A percentile compares a stretch with the other conserved stretches of the same genome.
phyloP scores from a whole-genome alignment of 2,888 invertebrate species.

The Germaria angustata region DNA sequence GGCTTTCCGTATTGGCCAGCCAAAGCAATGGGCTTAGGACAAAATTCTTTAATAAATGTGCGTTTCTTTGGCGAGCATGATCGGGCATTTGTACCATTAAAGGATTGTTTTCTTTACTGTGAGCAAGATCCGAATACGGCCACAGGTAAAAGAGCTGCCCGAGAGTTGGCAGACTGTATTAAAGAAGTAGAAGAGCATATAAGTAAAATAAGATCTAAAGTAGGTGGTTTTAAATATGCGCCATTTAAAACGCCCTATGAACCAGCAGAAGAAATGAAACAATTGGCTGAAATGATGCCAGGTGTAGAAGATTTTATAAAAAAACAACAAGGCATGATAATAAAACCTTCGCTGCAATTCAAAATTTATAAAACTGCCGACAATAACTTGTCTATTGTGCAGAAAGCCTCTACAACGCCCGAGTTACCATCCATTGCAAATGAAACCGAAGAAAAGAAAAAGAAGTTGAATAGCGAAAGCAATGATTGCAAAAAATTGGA shows the following conservation, averaged over 20 bases:
- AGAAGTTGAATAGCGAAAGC: constrained; percentile 29
- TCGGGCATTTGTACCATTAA: constrained; percentile 92
- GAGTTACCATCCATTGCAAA: constrained; percentile 6
- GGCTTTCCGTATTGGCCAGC: constrained; percentile 99
- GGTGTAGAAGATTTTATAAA: constrained; percentile 75
- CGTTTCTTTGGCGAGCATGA: constrained; percentile 98
- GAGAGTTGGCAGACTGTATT: constrained; percentile 83
- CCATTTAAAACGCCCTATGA: constrained; percentile 86
- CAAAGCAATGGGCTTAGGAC: constrained; percentile 89
- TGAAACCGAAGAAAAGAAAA: constrained; percentile 54
- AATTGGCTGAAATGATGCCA: constrained; percentile 85
- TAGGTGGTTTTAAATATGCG: constrained; percentile 87
- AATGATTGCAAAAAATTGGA: constrained; percentile 37
- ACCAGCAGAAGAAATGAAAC: constrained; percentile 83
- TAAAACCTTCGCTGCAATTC: constrained; percentile 78
- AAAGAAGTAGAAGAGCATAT: constrained; percentile 89
- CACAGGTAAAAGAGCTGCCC: constrained; percentile 78
- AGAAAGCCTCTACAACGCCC: constrained; percentile 71
- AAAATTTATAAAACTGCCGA: constrained; percentile 79
- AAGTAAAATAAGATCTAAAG: constrained; percentile 85
- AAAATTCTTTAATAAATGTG: constrained; percentile 89
- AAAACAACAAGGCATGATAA: constrained; percentile 70
- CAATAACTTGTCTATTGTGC: constrained; percentile 78
- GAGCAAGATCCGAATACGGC: constrained; percentile 85
- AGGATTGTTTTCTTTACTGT: constrained; percentile 91